Evolutionary conservation across 2,113 vertebrate genomes (phyloP).

Genomic region (Hippolais icterina): DNA sequence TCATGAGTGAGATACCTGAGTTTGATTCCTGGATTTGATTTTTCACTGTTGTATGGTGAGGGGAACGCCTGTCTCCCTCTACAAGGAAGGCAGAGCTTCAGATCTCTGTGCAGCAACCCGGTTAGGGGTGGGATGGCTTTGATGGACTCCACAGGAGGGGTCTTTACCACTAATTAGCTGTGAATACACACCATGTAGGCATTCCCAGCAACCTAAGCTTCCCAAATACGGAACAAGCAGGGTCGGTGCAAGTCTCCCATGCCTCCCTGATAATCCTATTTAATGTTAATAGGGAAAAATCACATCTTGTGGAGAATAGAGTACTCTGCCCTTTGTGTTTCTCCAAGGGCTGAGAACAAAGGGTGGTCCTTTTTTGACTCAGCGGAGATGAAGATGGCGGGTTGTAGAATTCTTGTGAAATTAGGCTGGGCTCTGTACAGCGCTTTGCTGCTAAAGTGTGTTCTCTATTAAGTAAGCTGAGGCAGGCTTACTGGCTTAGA

Average conservation of each 20-base stretch:
- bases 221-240: not conserved
- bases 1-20: not conserved
- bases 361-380: not conserved
- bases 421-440: not conserved
- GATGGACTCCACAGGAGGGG: not conserved
- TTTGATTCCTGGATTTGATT: constrained; percentile 18
- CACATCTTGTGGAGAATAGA: not conserved
- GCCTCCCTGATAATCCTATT: not conserved
- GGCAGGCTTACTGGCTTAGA: constrained; percentile 2
- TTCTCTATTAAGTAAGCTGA: not conserved
- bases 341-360: not conserved
- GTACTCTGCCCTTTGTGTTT: not conserved
- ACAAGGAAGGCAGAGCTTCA: not conserved
- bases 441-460: not conserved
- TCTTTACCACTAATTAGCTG: not conserved
- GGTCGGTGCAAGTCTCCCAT: not conserved
- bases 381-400: not conserved
- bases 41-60: not conserved
- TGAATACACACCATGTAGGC: not conserved
- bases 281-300: not conserved
- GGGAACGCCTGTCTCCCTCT: not conserved
- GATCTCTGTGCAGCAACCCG: not conserved
- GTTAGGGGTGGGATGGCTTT: not conserved
- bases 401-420: not conserved
- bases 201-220: not conserved